Conservation (phyloP, 2,797 vertebrate species). For the Phataginus tricuspis region DNA sequence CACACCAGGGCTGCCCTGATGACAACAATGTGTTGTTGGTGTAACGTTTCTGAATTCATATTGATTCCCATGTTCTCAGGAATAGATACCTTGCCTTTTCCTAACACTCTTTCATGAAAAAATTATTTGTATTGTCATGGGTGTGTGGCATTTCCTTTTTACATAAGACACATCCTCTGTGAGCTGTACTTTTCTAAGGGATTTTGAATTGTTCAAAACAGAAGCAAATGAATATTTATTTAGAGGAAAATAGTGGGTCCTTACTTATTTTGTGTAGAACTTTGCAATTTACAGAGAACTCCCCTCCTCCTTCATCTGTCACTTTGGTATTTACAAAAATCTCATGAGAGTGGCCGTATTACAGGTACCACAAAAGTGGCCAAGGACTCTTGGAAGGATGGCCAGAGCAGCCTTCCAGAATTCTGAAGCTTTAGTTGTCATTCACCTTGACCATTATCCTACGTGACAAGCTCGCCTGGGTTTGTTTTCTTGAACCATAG, state of each 20-base stretch:
- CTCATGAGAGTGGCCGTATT: not conserved
- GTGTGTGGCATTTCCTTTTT: slow-evolving; percentile 78
- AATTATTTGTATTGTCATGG: slow-evolving; percentile 53
- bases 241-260: not conserved
- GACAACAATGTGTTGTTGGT: slow-evolving; percentile 59
- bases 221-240: slow-evolving; percentile 53
- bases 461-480: not conserved
- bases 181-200: slow-evolving; percentile 37
- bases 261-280: slow-evolving; percentile 29
- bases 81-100: slow-evolving; percentile 59
- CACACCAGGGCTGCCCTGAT: slow-evolving; percentile 63
- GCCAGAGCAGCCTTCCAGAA: not conserved
- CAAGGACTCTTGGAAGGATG: not conserved
- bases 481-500: not conserved
- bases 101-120: slow-evolving; percentile 47
- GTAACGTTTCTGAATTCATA: slow-evolving; percentile 74
- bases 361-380: not conserved
- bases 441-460: not conserved
- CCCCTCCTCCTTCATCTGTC: not conserved
- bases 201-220: slow-evolving; percentile 53
- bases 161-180: slow-evolving; percentile 61
- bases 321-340: slow-evolving; percentile 9
- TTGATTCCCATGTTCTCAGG: slow-evolving; percentile 62
- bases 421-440: not conserved
- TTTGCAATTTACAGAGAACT: slow-evolving; percentile 36